Base-by-base conservation (phyloP, 2,888 invertebrate genomes). In the Heliconius hortense region DNA sequence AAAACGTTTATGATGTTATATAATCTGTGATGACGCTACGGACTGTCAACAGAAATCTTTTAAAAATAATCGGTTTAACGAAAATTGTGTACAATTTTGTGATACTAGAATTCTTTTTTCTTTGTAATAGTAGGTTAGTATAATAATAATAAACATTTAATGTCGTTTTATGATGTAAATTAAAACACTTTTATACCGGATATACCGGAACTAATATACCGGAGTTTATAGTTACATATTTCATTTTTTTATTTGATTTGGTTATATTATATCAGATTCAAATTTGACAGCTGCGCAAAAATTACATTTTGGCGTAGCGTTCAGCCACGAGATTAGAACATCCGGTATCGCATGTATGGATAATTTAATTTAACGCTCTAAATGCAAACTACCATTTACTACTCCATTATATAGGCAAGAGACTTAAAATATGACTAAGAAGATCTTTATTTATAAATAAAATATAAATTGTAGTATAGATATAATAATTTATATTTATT, bases 251-350 rank as follows among this genome's bases (percentile, higher is more conserved):
- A 56, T n/a, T 56, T 56, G 10, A 56, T 2, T 7, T 13, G 18
- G 5, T 62, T 31, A 18, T 62, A 3, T 15, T 63, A 21, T 63
- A 63, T 31, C 21, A 53, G 18, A 53, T 21, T 21, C 21, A 31
- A 35, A 5, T 7, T 68, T 21, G 53, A 31, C 28, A 53, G 53
- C 53, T 69, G 7, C 31, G 53, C 13, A 56, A 69, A 69, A 69
- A 64, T 26, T 63, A 75, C n/a, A 59, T 83, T 80, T 82, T 13
- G 82, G 81, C 82, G 72, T 79, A 79, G 81, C 80, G 81, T 60
- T 73, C 26, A 73, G 21, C 39, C 70, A 43, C 64, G 56, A 62
- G 28, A 74, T 62, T 31, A 71, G 62, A 67, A 71, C 74, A 39
- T 68, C 53, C 74, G 31, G 43, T 53, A 59, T 60, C 26, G 53